These are phyloP conservation scores for Heliconius hermathena DNA, from an alignment of 1,140 invertebrate species.

Conservation along the genomic window DNA sequence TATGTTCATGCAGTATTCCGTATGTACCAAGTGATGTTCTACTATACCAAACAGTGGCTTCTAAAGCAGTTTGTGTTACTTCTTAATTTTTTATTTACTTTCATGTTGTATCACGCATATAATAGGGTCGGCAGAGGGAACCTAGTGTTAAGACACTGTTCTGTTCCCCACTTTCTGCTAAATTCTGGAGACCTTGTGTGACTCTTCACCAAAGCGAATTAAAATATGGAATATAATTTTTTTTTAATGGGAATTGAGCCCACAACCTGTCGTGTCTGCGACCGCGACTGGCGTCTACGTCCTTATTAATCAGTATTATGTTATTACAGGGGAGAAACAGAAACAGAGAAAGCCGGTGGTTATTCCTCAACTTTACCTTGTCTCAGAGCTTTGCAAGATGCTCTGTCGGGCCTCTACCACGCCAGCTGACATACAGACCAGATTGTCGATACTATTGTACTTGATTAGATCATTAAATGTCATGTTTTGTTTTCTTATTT, in stretches of 20 bases:
- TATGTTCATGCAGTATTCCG: too few relatives aligned
- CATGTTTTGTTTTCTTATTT: constrained; percentile 11
- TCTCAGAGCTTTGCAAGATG: constrained; percentile 94
- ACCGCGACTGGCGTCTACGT: not conserved
- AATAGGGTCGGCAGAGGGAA: too few relatives aligned
- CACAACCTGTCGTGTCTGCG: too few relatives aligned
- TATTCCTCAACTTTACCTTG: constrained; percentile 92
- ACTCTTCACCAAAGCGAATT: too few relatives aligned
- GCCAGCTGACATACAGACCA: constrained; percentile 69
- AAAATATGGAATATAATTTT: too few relatives aligned
- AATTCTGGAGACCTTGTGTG: too few relatives aligned
- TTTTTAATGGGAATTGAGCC: too few relatives aligned
- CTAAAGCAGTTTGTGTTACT: not conserved
- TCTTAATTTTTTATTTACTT: not conserved
- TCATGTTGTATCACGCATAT: too few relatives aligned
- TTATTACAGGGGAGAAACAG: constrained; percentile 83
- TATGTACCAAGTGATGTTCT: too few relatives aligned
- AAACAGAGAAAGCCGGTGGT: constrained; percentile 93
- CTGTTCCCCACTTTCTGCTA: too few relatives aligned
- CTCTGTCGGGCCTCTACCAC: constrained; percentile 92
- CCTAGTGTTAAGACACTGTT: too few relatives aligned
- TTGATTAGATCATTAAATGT: constrained; percentile 47
- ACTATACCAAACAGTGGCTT: too few relatives aligned
- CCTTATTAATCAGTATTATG: not conserved
- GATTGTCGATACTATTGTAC: constrained; percentile 49